Evolutionary conservation across 2,797 vertebrate genomes (phyloP).

Genomic region (Eidolon dupreanum): DNA sequence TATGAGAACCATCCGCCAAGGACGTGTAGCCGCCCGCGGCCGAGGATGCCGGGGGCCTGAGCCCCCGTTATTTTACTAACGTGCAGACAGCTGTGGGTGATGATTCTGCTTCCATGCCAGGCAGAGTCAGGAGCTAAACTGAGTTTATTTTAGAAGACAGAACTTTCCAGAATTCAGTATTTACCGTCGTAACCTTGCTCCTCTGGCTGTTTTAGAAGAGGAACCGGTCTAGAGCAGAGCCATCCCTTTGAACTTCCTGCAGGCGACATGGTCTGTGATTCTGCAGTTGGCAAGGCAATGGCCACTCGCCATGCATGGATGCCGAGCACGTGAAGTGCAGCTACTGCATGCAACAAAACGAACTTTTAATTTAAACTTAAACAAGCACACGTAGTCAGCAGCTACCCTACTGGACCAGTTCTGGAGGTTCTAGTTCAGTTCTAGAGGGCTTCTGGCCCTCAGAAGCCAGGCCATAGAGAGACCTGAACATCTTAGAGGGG

Average conservation of each 20-base stretch:
- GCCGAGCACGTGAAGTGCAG: not conserved
- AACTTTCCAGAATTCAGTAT: not conserved
- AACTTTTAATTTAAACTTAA: not conserved
- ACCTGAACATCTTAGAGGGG: not conserved
- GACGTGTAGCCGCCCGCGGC: fast-evolving
- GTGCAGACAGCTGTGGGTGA: too few relatives aligned
- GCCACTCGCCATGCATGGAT: fast-evolving
- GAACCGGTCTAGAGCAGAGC: too few relatives aligned
- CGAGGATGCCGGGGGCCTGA: not conserved
- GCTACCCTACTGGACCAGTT: not conserved
- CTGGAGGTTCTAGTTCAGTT: too few relatives aligned
- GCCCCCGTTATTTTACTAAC: not conserved
- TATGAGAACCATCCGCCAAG: fast-evolving
- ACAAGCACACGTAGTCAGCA: not conserved
- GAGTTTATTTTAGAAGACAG: not conserved
- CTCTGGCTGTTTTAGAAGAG: not conserved
- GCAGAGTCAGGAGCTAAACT: not conserved
- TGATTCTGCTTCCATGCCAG: too few relatives aligned
- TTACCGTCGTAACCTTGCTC: not conserved
- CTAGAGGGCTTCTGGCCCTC: not conserved
- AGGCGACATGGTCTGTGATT: too few relatives aligned
- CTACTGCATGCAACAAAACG: not conserved
- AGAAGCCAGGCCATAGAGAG: not conserved
- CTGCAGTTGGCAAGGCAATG: not conserved
- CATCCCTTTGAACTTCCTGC: not conserved